Evolutionary conservation across 2,888 invertebrate genomes (phyloP).

Genomic region (Embidobia sp.): DNA sequence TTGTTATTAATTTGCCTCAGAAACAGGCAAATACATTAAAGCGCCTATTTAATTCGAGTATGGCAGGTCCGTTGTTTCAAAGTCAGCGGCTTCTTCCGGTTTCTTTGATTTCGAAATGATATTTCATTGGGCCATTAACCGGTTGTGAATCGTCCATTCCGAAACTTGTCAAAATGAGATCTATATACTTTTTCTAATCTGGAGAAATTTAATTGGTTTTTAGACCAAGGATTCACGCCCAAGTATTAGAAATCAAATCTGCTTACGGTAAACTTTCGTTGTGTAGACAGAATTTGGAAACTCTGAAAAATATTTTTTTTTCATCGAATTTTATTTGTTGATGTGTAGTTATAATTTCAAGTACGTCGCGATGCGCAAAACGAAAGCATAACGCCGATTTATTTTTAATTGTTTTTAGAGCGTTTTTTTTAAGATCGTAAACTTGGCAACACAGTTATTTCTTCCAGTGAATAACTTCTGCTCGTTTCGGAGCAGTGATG

Average conservation of each 20-base stretch:
- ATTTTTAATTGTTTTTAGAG: conserved; percentile 15
- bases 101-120: conserved; percentile 62
- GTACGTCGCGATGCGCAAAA: neutral
- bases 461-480: conserved; percentile 61
- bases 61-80: conserved; percentile 40
- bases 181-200: conserved; percentile 47
- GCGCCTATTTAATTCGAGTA: conserved; percentile 38
- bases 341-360: neutral
- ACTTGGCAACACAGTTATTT: conserved; percentile 62
- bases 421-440: conserved; percentile 41
- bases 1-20: conserved; percentile 55
- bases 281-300: no score
- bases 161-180: conserved; percentile 52
- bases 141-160: conserved; percentile 42
- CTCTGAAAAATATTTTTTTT: no score
- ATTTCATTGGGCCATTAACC: conserved; percentile 54
- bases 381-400: no score
- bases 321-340: no score
- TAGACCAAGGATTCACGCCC: conserved; percentile 26
- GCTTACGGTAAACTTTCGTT: conserved; percentile 17
- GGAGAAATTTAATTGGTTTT: conserved; percentile 50
- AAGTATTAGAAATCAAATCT: conserved; percentile 19
- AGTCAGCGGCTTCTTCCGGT: conserved; percentile 60
- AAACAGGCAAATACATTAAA: conserved; percentile 34
- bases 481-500: conserved; percentile 49